Evolutionary conservation across 2,113 vertebrate species (phyloP).

Genomic region (Halichoeres trimaculatus): DNA sequence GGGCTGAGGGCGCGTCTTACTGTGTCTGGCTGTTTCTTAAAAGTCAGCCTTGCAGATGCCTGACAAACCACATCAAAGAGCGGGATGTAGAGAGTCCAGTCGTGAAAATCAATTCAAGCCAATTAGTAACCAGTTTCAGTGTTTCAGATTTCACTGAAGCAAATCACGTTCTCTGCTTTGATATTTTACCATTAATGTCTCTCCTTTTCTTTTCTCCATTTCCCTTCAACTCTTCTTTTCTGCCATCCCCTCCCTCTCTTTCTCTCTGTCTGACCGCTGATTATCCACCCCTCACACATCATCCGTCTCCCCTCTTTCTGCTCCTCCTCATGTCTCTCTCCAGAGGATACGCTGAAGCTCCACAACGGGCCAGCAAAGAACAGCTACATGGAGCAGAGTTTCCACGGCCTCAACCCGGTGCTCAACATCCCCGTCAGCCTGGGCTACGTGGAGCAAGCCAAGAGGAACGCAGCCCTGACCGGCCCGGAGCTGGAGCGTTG

Average conservation of each 20-base stretch:
- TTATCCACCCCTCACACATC: conserved; percentile 6
- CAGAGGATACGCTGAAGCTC: conserved; percentile 90
- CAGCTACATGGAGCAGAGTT: conserved; percentile 99
- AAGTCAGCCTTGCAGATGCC: conserved; percentile 39
- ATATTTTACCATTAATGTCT: conserved; percentile 22
- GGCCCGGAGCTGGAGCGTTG: conserved; percentile 89
- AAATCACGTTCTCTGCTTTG: conserved; percentile 33
- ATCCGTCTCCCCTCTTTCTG: conserved; percentile 2
- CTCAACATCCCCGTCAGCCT: conserved; percentile 91
- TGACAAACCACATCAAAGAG: conserved; percentile 45
- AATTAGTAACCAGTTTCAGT: conserved; percentile 33
- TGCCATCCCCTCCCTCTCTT: not conserved
- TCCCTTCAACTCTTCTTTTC: not conserved
- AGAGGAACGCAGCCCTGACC: conserved; percentile 85
- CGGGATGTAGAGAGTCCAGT: not conserved
- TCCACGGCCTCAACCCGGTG: conserved; percentile 94
- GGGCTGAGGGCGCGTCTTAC: conserved; percentile 46
- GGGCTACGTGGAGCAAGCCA: conserved; percentile 88
- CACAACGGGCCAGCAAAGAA: conserved; percentile 92
- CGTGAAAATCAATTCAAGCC: conserved; percentile 34
- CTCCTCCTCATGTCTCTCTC: conserved; percentile 57
- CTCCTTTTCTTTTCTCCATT: not conserved
- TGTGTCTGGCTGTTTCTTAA: conserved; percentile 38
- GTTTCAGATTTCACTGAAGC: conserved; percentile 20
- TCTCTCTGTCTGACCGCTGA: conserved; percentile 17